These are phyloP conservation scores for Steinernema khuongi DNA, from an alignment of 1,140 invertebrate species.

Conservation along the genomic window DNA sequence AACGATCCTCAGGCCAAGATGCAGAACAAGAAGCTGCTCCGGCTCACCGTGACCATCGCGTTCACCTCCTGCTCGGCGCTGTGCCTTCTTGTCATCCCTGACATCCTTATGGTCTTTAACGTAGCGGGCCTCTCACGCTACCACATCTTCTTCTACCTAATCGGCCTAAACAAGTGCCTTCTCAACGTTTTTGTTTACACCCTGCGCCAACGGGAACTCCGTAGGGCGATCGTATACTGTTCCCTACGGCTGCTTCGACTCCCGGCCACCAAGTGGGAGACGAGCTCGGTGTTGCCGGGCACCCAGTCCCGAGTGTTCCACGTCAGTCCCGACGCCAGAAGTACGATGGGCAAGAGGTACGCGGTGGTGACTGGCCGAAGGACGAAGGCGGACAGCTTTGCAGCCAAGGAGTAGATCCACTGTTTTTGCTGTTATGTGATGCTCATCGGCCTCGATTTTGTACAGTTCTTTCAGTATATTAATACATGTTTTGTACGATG, in stretches of 20 bases:
- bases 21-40: not conserved
- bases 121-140: not conserved
- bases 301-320: too few relatives aligned
- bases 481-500: too few relatives aligned
- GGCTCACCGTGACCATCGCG: not conserved
- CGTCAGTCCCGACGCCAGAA: too few relatives aligned
- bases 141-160: not conserved
- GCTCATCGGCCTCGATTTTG: too few relatives aligned
- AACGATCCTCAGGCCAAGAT: not conserved
- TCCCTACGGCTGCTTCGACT: not conserved
- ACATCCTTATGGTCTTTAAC: not conserved
- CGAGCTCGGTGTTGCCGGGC: not conserved
- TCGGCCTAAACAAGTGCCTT: not conserved
- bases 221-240: not conserved
- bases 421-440: too few relatives aligned
- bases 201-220: not conserved
- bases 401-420: too few relatives aligned
- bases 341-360: too few relatives aligned
- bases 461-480: too few relatives aligned
- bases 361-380: too few relatives aligned
- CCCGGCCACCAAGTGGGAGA: not conserved
- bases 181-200: not conserved
- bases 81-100: not conserved
- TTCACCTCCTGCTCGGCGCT: not conserved
- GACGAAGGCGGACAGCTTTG: too few relatives aligned